Evolutionary conservation across 92 coral and sea anemone species (phyloP), one percentile per base, ranked within the genome.

Genomic region (Palythoa grandis): DNA sequence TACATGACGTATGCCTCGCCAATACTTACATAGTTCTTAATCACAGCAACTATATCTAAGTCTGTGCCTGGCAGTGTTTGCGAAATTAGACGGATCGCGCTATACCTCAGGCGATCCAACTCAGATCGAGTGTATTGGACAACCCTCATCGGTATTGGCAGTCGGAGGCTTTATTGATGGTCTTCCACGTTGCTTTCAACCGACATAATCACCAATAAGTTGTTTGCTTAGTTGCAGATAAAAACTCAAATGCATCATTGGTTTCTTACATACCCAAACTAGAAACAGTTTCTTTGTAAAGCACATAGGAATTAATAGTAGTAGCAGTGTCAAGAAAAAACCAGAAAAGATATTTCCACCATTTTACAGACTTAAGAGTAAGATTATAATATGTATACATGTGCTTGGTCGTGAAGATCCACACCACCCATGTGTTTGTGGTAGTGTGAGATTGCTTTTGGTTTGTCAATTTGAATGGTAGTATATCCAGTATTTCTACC

Each of bases 361-460:
- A 72, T 72, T 72, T 72, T 19, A 72, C 77, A 13, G 77, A 72
- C 48, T 72, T 72, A 39, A 72, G 23, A 4, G 77, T 72, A 47
- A 72, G 47, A 16, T 72, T 72, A 50, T 72, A 72, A 39, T 72
- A 72, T 15, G 53, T 19, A n/a, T n/a, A n/a, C n/a, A 24, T 72
- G 77, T 37, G 77, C 77, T 72, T 72, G 87, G 47, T 83, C 78
- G 68, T 83, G 78, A 76, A 83, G 71, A 57, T 83, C 87, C 23
- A 70, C 78, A 65, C 87, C 70, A 37, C 77, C 87, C 87, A 70
- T 83, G 76, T 66, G 50, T 74, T 83, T 83, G 65, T 68, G 69
- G 87, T 83, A 83, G 52, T 40, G 74, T 17, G 65, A 43, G 75
- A 83, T 74, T 12, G 76, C 76, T 83, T 72, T 72, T 70, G 87